Evolutionary conservation across 2,797 vertebrate genomes (phyloP).

Genomic region (Discoglossus pictus): DNA sequence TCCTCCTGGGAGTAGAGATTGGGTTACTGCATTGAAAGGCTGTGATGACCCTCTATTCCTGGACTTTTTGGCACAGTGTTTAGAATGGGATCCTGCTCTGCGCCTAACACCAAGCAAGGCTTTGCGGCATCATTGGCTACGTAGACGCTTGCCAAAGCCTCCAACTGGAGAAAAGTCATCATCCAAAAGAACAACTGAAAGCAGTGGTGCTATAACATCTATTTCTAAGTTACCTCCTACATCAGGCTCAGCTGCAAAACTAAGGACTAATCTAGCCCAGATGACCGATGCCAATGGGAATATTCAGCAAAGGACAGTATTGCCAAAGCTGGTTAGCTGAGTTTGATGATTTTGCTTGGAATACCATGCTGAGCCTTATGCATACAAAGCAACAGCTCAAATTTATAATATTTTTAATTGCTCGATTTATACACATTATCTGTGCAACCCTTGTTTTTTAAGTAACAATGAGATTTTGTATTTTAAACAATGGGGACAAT

Average conservation of each 20-base stretch:
- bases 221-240: constrained; percentile 93
- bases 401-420: constrained; percentile 73
- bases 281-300: constrained; percentile 98
- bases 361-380: constrained; percentile 76
- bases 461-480: constrained; percentile 73
- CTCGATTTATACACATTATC: constrained; percentile 76
- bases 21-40: constrained; percentile 89
- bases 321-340: constrained; percentile 99
- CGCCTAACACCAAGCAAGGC: constrained; percentile 95
- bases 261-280: constrained; percentile 94
- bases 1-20: constrained; percentile 90
- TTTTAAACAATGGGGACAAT: constrained; percentile 87
- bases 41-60: constrained; percentile 94
- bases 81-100: constrained; percentile 93
- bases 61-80: constrained; percentile 97
- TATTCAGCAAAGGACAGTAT: constrained; percentile 95
- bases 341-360: constrained; percentile 67
- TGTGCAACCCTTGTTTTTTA: constrained; percentile 73
- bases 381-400: constrained; percentile 74
- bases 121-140: constrained; percentile 91
- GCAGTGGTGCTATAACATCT: constrained; percentile 87
- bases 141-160: constrained; percentile 93
- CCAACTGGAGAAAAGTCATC: constrained; percentile 84
- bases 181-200: constrained; percentile 82
- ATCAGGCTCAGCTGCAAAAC: constrained; percentile 89